These are phyloP conservation scores for Sycophila sp. DNA, from an alignment of 1,140 invertebrate genomes.

Conservation along the genomic window DNA sequence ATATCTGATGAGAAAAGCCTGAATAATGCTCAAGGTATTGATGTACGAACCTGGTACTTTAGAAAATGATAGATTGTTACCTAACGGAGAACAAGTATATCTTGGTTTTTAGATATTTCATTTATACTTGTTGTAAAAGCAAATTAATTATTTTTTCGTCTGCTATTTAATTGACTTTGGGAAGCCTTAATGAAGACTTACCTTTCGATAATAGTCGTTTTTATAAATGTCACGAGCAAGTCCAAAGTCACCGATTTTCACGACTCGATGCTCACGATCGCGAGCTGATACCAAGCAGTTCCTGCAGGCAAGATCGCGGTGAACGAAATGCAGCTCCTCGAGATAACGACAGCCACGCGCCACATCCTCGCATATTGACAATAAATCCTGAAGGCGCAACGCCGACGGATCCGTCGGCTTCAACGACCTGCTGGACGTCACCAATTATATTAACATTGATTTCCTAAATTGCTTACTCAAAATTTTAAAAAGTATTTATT, in stretches of 20 bases:
- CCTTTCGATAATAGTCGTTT: constrained; percentile 96
- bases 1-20: no score
- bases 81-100: no score
- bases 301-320: constrained; percentile 93
- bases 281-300: constrained; percentile 90
- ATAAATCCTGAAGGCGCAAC: constrained; percentile 82
- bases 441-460: neutral
- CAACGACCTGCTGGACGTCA: constrained; percentile 65
- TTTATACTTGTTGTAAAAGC: neutral
- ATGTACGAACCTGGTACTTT: no score
- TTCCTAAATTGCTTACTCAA: no score
- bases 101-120: no score
- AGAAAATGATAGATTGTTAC: no score
- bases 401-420: constrained; percentile 63
- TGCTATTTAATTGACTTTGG: no score
- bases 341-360: constrained; percentile 92
- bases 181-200: no score
- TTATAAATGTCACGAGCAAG: constrained; percentile 94
- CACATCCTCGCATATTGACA: constrained; percentile 94
- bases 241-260: constrained; percentile 98
- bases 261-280: constrained; percentile 76
- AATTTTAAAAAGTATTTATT: no score
- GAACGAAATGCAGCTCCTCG: constrained; percentile 95
- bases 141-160: neutral
- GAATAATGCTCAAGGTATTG: no score